phyloP scores from a whole-genome alignment of 1,140 invertebrate species.

The Drosophila seguyi region DNA sequence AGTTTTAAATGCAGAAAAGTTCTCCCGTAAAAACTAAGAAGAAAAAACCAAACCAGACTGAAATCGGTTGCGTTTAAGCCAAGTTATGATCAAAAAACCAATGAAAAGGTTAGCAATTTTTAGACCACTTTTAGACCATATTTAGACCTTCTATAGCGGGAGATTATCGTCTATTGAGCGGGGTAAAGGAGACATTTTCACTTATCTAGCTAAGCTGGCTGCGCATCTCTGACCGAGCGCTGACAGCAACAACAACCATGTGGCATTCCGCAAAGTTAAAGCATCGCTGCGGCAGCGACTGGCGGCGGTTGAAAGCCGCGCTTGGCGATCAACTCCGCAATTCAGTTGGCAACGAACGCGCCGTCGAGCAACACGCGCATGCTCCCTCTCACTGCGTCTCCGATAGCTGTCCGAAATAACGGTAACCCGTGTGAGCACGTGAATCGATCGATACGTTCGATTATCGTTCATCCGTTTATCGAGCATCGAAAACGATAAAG shows the following conservation, averaged over 20 bases:
- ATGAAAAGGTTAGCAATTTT: too few relatives aligned
- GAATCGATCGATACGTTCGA: slow-evolving; percentile 12
- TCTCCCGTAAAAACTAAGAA: too few relatives aligned
- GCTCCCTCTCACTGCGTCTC: background rate
- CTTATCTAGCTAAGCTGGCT: background rate
- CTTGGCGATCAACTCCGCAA: slow-evolving; percentile 18
- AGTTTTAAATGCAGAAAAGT: too few relatives aligned
- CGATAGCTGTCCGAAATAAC: slow-evolving; percentile 43
- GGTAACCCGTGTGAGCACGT: slow-evolving; percentile 40
- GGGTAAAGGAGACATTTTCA: too few relatives aligned
- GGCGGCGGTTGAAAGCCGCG: slow-evolving; percentile 24
- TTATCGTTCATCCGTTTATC: slow-evolving; percentile 39
- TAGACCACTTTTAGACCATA: too few relatives aligned
- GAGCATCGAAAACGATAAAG: background rate
- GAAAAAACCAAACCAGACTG: too few relatives aligned
- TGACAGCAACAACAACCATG: slow-evolving; percentile 29
- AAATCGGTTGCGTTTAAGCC: too few relatives aligned
- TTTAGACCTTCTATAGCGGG: too few relatives aligned
- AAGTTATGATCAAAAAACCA: too few relatives aligned
- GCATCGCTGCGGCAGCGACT: slow-evolving; percentile 37
- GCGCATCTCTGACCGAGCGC: background rate
- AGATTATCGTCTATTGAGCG: too few relatives aligned
- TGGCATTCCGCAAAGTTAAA: slow-evolving; percentile 56
- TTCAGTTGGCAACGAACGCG: slow-evolving; percentile 59
- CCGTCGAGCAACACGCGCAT: slow-evolving; percentile 45